Evolutionary conservation across 30 jellyfish, hydroid and myxozoan genomes (phyloP).

Genomic region (Aurelia aurita complex sp. Pacific): DNA sequence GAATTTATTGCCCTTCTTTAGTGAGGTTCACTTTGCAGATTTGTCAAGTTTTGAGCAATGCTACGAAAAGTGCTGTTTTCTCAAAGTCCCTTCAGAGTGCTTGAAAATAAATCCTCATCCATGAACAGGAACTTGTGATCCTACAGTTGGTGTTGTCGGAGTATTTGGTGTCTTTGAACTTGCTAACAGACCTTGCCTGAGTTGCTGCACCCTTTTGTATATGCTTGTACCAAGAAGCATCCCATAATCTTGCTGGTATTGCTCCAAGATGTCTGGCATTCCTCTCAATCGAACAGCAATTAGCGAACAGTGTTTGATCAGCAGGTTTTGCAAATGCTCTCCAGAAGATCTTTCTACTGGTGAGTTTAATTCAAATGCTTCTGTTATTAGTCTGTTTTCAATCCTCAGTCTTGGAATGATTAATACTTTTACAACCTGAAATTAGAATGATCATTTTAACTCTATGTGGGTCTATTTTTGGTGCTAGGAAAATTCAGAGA

Average conservation of each 20-base stretch:
- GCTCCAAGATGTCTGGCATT: conserved; percentile 66
- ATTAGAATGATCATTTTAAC: not conserved
- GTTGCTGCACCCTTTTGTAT: conserved; percentile 66
- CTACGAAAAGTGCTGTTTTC: too few relatives aligned
- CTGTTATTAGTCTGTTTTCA: conserved; percentile 75
- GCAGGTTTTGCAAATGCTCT: conserved; percentile 77
- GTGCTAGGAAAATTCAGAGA: too few relatives aligned
- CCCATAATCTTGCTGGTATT: conserved; percentile 79
- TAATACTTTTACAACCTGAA: conserved; percentile 80
- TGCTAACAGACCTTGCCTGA: conserved; percentile 69
- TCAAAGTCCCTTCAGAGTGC: too few relatives aligned
- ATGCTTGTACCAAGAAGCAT: conserved; percentile 68
- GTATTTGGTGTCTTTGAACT: conserved; percentile 82
- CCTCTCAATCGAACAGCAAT: conserved; percentile 68
- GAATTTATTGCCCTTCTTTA: too few relatives aligned
- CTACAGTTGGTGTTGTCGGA: conserved; percentile 72
- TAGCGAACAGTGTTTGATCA: conserved; percentile 79
- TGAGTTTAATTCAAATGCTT: conserved; percentile 60
- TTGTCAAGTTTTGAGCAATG: too few relatives aligned
- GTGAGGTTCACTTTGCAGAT: too few relatives aligned
- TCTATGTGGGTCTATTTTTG: too few relatives aligned
- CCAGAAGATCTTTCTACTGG: conserved; percentile 85
- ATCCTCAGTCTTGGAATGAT: conserved; percentile 89
- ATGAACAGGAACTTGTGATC: conserved; percentile 32
- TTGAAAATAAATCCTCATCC: not conserved